Percentiles rank a stretch among this genome's conserved stretches.
These are phyloP conservation scores for Calliopsis andreniformis DNA, from an alignment of 1,140 invertebrate genomes.

Conservation along the genomic window DNA sequence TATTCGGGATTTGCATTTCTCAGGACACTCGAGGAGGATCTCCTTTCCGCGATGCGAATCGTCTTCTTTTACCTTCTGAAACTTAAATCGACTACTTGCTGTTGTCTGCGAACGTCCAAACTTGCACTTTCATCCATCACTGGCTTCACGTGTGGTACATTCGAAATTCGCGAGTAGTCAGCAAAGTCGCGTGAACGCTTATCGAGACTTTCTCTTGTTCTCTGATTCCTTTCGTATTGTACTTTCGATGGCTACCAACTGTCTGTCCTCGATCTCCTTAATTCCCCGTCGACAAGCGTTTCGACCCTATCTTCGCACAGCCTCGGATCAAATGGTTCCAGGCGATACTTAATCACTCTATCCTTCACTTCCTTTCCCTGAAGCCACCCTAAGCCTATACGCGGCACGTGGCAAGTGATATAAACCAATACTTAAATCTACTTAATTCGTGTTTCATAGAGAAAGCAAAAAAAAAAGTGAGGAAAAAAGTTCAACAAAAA, in stretches of 20 bases:
- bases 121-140: no score
- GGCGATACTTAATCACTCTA: slow-evolving; percentile 4
- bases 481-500: not conserved
- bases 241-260: not conserved
- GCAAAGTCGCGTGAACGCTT: slow-evolving; percentile 19
- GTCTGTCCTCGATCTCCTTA: slow-evolving; percentile 24
- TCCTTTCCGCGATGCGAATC: not conserved
- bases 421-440: slow-evolving; percentile 66
- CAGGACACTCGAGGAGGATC: not conserved
- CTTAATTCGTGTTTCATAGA: slow-evolving; percentile 72
- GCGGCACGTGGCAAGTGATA: slow-evolving; percentile 79
- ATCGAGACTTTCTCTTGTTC: slow-evolving; percentile 40
- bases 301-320: not conserved
- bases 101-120: no score
- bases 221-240: not conserved
- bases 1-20: no score
- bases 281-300: slow-evolving; percentile 1
- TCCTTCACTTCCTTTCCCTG: slow-evolving; percentile 56
- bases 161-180: not conserved
- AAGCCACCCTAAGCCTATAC: slow-evolving; percentile 76
- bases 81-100: no score
- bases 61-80: not conserved
- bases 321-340: not conserved
- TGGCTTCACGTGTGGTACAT: not conserved
- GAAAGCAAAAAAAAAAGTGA: slow-evolving; percentile 24